phyloP scores from a whole-genome alignment of 2,797 vertebrate species.

The Vespertilio murinus region DNA sequence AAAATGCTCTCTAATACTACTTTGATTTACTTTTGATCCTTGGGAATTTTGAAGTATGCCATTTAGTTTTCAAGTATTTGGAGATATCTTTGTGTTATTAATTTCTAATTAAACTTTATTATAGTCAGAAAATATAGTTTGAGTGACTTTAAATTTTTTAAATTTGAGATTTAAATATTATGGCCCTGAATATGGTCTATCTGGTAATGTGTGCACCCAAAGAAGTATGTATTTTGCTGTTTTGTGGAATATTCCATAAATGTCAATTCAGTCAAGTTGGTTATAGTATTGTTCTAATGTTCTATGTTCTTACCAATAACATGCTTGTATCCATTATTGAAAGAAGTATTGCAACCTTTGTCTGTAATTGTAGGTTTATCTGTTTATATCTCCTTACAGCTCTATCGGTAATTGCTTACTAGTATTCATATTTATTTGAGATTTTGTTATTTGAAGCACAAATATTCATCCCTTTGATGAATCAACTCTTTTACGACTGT shows the following conservation, averaged over 20 bases:
- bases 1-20: neutral
- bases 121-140: neutral
- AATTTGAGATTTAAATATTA: neutral
- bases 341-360: neutral
- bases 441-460: neutral
- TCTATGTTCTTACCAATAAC: neutral
- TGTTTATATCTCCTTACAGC: neutral
- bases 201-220: neutral
- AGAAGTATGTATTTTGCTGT: neutral
- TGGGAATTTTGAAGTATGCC: neutral
- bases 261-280: neutral
- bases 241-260: neutral
- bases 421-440: neutral
- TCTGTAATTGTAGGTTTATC: neutral
- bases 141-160: neutral
- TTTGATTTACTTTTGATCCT: conserved; percentile 9
- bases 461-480: neutral
- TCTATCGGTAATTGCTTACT: neutral
- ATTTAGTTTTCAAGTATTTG: conserved; percentile 25
- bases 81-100: neutral
- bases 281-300: neutral
- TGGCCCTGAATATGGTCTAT: neutral
- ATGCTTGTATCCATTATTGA: neutral
- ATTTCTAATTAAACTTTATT: neutral
- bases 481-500: neutral